Conservation (phyloP, 1,140 invertebrate species). For the Sitodiplosis mosellana region DNA sequence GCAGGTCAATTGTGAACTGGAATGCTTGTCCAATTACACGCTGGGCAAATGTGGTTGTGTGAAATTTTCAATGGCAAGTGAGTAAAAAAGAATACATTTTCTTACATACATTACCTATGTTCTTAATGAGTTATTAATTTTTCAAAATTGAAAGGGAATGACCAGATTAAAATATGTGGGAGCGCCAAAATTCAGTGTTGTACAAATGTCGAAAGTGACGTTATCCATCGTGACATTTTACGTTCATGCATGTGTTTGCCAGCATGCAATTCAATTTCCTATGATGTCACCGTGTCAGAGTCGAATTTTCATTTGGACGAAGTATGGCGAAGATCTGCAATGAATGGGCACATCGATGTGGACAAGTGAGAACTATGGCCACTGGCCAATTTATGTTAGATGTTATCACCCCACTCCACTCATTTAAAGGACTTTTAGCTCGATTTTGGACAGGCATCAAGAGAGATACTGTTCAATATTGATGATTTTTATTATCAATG, state of each 20-base stretch:
- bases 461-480: not conserved
- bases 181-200: not conserved
- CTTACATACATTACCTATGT: not conserved
- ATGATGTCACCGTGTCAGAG: too few species aligned
- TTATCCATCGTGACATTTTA: not conserved
- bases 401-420: conserved; percentile 19
- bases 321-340: too few species aligned
- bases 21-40: conserved; percentile 38
- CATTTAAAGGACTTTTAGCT: not conserved
- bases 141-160: conserved; percentile 18
- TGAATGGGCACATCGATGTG: too few species aligned
- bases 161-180: conserved; percentile 25
- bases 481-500: not conserved
- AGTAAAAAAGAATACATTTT: not conserved
- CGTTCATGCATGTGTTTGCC: conserved; percentile 32
- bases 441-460: not conserved
- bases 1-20: conserved; percentile 34
- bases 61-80: conserved; percentile 19
- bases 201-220: not conserved
- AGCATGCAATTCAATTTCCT: too few species aligned
- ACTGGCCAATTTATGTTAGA: conserved; percentile 42
- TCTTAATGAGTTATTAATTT: conserved; percentile 11
- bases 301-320: too few species aligned
- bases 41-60: conserved; percentile 27
- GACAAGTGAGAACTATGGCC: too few species aligned